phyloP scores from a whole-genome alignment of 2,797 vertebrate genomes.

The Channa striata region DNA sequence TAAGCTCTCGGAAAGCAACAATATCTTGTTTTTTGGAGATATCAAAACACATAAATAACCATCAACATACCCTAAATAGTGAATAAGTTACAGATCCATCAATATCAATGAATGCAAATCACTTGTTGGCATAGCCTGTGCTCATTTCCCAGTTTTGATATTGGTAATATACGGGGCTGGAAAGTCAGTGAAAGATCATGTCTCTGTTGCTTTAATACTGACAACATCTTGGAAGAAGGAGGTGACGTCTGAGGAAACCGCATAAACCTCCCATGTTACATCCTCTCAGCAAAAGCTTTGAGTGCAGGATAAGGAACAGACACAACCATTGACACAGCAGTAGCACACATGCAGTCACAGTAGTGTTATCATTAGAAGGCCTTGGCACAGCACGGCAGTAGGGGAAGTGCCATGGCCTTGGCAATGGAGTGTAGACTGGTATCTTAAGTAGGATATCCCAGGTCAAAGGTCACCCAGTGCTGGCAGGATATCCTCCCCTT shows the following conservation, averaged over 20 bases:
- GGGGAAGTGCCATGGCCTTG: conserved; percentile 62
- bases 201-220: conserved; percentile 13
- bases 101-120: too few species aligned
- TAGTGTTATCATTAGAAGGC: conserved; percentile 35
- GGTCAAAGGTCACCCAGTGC: conserved; percentile 65
- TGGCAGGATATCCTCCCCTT: conserved; percentile 80
- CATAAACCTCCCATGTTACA: conserved; percentile 20
- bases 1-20: too few species aligned
- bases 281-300: conserved; percentile 1
- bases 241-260: conserved; percentile 21
- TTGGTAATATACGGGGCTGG: not conserved
- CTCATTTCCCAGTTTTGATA: not conserved
- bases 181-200: conserved; percentile 5
- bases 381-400: conserved; percentile 35
- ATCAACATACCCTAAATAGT: too few species aligned
- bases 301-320: conserved; percentile 30
- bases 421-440: conserved; percentile 34
- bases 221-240: conserved; percentile 19
- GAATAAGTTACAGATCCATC: too few species aligned
- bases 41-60: too few species aligned
- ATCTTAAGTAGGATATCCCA: conserved; percentile 78
- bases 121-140: too few species aligned
- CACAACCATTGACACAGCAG: conserved; percentile 26
- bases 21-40: too few species aligned
- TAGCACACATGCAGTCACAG: conserved; percentile 1